Evolutionary conservation across 2,888 invertebrate genomes (phyloP), one percentile per base, ranked within the genome.

Genomic region (Chrysolina haemoptera): DNA sequence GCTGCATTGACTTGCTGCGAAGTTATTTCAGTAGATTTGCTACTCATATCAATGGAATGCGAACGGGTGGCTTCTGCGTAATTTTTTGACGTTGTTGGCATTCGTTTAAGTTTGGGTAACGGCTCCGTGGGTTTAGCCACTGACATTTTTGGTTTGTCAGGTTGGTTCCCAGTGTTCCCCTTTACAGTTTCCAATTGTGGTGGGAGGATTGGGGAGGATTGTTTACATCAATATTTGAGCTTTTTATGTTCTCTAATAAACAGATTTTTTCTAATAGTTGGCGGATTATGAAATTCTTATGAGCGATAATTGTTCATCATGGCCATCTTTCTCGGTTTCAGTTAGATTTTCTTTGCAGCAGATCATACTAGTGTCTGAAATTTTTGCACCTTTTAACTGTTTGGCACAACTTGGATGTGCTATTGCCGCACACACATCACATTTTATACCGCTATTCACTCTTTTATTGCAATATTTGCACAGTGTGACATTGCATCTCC

Each of bases 291-390:
- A 62, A 62, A 41, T 62, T 62, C 62, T 62, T 1, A 62, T 62
- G 62, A 62, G 62, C 62, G 40, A 62, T 62, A 62, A 62, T 35
- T 62, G 62, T 62, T 40, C 62, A 62, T 62, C 62, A 62, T 62
- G n/a, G 62, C 18, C 62, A 12, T n/a, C 16, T 62, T 62, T 40
- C 62, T 40, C n/a, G 16, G 50, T 16, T 50, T 50, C 50, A 18
- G 50, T 16, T 18, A 50, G 50, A 50, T 50, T 50, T 50, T 22
- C 40, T 35, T 40, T 62, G 62, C 41, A 62, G 41, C 62, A 62
- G 16, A 50, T 18, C 50, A 50, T 50, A 50, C 18, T 50, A 16
- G 50, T 16, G 18, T 50, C 50, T 16, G 50, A 9, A 50, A 50
- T 50, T 50, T 16, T 50, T 50, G 41, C 35, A 62, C 62, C 62